These are phyloP conservation scores for Oppia nitens DNA, from an alignment of 1,140 invertebrate genomes.

Conservation along the genomic window DNA sequence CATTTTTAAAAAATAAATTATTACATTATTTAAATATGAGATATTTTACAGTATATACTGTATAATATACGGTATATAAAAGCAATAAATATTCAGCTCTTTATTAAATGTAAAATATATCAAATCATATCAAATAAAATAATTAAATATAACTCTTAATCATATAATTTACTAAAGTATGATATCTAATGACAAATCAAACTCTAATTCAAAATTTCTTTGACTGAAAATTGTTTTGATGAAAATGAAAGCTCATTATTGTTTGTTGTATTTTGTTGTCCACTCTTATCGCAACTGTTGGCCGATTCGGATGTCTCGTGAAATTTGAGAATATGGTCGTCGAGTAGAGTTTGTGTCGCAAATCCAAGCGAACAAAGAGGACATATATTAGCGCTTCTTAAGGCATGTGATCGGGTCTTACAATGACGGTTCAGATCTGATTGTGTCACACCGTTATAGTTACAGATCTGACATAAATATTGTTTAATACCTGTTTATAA, in stretches of 20 bases:
- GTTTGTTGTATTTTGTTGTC: not conserved
- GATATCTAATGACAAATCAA: too few species aligned
- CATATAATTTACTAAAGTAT: too few species aligned
- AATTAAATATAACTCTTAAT: too few species aligned
- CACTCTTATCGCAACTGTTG: not conserved
- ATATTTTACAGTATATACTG: too few species aligned
- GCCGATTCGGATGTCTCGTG: not conserved
- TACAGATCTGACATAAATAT: slow-evolving; percentile 33
- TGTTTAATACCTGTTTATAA: slow-evolving; percentile 31
- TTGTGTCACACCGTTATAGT: slow-evolving; percentile 37
- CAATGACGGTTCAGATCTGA: slow-evolving; percentile 36
- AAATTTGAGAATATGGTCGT: slow-evolving; percentile 18
- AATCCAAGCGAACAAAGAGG: slow-evolving; percentile 29
- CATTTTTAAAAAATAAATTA: too few species aligned
- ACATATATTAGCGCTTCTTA: slow-evolving; percentile 27
- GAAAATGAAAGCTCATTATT: not conserved
- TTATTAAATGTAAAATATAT: too few species aligned
- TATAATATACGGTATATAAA: too few species aligned
- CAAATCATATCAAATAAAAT: too few species aligned
- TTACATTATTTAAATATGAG: too few species aligned
- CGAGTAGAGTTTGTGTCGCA: slow-evolving; percentile 23
- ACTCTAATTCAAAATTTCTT: not conserved
- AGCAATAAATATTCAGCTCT: too few species aligned
- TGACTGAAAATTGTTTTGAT: not conserved
- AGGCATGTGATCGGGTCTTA: slow-evolving; percentile 33